Conservation (phyloP, 2,113 vertebrate genomes). For the Cebidichthys violaceus region DNA sequence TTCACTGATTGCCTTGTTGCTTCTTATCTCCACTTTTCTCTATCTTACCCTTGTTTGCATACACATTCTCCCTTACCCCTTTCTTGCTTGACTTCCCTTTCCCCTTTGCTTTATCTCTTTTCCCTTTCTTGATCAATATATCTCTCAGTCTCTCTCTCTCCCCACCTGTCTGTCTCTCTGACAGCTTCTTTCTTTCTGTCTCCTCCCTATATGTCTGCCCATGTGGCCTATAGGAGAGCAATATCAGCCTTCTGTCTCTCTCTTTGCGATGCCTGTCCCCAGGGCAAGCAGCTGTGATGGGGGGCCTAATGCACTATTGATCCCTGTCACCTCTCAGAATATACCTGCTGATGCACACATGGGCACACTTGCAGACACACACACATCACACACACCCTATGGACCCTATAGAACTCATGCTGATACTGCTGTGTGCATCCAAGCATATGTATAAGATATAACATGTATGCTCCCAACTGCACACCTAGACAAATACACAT, state of each 20-base stretch:
- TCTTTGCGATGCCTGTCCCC: slow-evolving; percentile 59
- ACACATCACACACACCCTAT: slow-evolving; percentile 16
- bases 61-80: background rate
- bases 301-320: slow-evolving; percentile 83
- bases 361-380: slow-evolving; percentile 18
- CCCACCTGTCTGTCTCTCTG: slow-evolving; percentile 49
- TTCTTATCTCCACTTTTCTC: slow-evolving; percentile 25
- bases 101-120: slow-evolving; percentile 23
- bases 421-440: background rate
- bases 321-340: slow-evolving; percentile 74
- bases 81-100: slow-evolving; percentile 37
- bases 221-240: slow-evolving; percentile 31
- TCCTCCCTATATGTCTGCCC: slow-evolving; percentile 41
- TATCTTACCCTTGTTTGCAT: slow-evolving; percentile 20
- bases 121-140: slow-evolving; percentile 50
- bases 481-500: background rate
- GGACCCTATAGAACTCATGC: background rate
- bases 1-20: slow-evolving; percentile 9
- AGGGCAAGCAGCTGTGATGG: slow-evolving; percentile 78
- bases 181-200: slow-evolving; percentile 57
- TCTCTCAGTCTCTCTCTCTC: slow-evolving; percentile 29
- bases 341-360: slow-evolving; percentile 68
- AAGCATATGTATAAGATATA: background rate
- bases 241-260: slow-evolving; percentile 56
- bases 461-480: background rate